Evolutionary conservation across 2,113 vertebrate genomes (phyloP), one percentile per base, ranked within the genome.

Genomic region (Pungitius pungitius): DNA sequence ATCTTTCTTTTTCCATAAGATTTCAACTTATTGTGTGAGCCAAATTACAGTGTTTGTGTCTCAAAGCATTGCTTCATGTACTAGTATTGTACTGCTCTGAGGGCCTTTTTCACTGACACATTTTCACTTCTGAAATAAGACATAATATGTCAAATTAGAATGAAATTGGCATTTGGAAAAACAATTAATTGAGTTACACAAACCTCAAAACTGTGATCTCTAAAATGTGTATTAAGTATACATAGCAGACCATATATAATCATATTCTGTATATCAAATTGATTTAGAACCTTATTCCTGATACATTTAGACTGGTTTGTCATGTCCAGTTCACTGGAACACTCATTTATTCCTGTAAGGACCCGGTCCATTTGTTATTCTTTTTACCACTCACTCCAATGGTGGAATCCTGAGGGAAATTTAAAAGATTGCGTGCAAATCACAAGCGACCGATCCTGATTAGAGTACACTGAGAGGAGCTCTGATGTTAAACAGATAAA

Each of bases 231-330:
- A 37, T 20, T 57, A 45, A 64, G 11, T 56, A 51, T 64, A 39
- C 42, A 71, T 75, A 66, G 75, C 82, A 45, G 71, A 52, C 82
- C 51, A 80, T 45, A 45, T 40, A n/a, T n/a, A n/a, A n/a, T n/a
- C 79, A 24, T 66, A 60, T 35, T 57, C 56, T 71, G 70, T 78
- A 73, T 24, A 52, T 75, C 75, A 80, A 69, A 78, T 54, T 26
- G 58, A 80, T 77, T 63, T 80, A n/a, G n/a, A n/a, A n/a, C n/a
- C n/a, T 75, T 43, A 43, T 45, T 54, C 14, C 62, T 66, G 54
- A 79, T 69, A 56, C 61, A 64, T 69, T 57, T 11, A 26, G 51
- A 76, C 45, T 63, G 72, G 63, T 54, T 30, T 75, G 62, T 56
- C 75, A 24, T 75, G 66, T n/a, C 57, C 56, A 76, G 59, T 51